phyloP scores from a whole-genome alignment of 2,888 invertebrate species.

The Biston stratarius region DNA sequence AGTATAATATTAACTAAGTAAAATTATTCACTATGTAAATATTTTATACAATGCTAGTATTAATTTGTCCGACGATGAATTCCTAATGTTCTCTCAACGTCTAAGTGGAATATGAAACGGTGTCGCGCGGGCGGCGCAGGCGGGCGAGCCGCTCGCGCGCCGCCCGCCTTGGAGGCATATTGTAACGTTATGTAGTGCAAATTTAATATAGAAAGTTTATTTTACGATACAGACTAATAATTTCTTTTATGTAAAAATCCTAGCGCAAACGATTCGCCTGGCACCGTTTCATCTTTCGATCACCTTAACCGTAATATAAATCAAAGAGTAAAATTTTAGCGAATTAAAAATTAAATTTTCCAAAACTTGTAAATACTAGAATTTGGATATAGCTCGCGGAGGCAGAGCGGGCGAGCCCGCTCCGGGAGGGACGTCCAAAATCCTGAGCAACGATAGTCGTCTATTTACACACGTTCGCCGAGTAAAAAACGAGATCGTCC shows the following conservation, averaged over 20 bases:
- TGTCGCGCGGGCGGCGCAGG: conserved; percentile 53
- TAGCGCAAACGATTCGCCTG: conserved; percentile 84
- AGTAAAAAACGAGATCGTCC: conserved; percentile 70
- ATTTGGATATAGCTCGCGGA: conserved; percentile 78
- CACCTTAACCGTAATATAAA: conserved; percentile 84
- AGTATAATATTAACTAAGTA: conserved; percentile 85
- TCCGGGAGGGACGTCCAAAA: conserved; percentile 70
- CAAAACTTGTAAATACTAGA: conserved; percentile 86
- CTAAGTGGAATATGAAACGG: conserved; percentile 76
- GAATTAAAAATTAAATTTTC: conserved; percentile 86
- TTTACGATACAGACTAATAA: conserved; percentile 83
- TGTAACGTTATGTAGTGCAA: conserved; percentile 81
- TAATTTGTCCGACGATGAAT: conserved; percentile 83
- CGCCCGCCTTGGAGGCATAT: conserved; percentile 81
- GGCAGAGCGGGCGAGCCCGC: conserved; percentile 46
- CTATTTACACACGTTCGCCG: conserved; percentile 79
- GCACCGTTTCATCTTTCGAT: conserved; percentile 82
- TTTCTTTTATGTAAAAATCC: conserved; percentile 85
- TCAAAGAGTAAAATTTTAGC: conserved; percentile 86
- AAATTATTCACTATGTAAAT: conserved; percentile 86
- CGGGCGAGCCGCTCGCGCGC: conserved; percentile 40
- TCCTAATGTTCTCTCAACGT: conserved; percentile 81
- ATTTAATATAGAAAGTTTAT: conserved; percentile 84
- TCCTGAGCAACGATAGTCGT: conserved; percentile 80
- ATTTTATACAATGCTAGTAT: conserved; percentile 85